These are phyloP conservation scores for Thyatira batis DNA, from an alignment of 2,888 invertebrate genomes.

Conservation along the genomic window DNA sequence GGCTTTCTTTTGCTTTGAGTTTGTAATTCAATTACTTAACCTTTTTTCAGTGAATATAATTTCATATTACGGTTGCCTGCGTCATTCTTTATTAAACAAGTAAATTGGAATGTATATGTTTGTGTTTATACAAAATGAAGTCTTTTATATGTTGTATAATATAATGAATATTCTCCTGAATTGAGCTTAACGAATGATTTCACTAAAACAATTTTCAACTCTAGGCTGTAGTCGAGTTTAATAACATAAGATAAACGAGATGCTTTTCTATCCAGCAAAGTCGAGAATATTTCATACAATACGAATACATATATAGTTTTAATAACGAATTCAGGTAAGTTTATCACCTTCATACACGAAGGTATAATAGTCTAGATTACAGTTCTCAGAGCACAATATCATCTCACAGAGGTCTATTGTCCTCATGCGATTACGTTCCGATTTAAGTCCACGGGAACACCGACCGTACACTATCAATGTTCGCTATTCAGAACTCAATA, in stretches of 20 bases:
- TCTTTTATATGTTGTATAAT: too few species aligned
- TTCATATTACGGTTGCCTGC: neutral
- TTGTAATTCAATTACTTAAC: constrained; percentile 25
- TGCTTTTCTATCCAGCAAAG: too few species aligned
- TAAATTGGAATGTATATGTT: neutral
- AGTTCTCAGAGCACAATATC: neutral
- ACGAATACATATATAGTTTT: neutral
- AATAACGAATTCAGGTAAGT: neutral
- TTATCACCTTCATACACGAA: neutral
- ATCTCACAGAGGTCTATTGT: neutral
- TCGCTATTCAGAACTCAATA: neutral
- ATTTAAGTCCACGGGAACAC: neutral
- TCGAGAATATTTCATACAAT: neutral
- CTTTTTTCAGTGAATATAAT: constrained; percentile 9
- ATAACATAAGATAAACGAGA: too few species aligned
- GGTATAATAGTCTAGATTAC: neutral
- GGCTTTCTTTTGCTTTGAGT: constrained; percentile 21
- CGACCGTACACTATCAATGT: neutral
- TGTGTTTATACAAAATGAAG: neutral
- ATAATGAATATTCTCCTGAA: too few species aligned
- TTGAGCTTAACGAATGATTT: too few species aligned
- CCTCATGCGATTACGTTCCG: neutral
- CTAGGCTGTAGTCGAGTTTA: too few species aligned
- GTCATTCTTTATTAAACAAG: neutral
- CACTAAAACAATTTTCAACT: too few species aligned